Evolutionary conservation across 2,113 vertebrate species (phyloP).

Genomic region (Gobio gobio): DNA sequence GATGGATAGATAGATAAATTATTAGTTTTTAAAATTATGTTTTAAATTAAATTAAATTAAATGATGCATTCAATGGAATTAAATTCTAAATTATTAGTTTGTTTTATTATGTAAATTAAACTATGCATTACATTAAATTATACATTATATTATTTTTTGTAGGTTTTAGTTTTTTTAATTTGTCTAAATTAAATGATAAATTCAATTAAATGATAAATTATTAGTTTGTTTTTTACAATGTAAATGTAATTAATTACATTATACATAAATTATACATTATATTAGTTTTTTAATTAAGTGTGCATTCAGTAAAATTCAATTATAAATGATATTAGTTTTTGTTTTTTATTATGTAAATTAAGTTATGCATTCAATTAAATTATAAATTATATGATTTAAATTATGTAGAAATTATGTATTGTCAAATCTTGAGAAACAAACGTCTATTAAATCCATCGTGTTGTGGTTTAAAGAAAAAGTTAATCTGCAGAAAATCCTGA

Average conservation of each 20-base stretch:
- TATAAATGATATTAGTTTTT: too few species aligned
- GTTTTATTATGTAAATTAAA: too few species aligned
- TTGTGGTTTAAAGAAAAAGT: background rate
- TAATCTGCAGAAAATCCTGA: background rate
- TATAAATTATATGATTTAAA: background rate
- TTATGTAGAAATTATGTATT: background rate
- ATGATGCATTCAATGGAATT: too few species aligned
- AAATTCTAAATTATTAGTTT: too few species aligned
- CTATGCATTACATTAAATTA: background rate
- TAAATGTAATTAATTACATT: background rate
- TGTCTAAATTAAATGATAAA: too few species aligned
- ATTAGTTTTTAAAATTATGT: too few species aligned
- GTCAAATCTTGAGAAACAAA: background rate
- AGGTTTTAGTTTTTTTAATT: too few species aligned
- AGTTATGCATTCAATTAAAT: background rate
- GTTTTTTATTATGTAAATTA: background rate
- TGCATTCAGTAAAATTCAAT: background rate
- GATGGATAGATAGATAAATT: too few species aligned
- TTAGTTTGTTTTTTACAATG: background rate
- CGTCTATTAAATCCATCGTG: background rate
- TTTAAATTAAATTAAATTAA: too few species aligned
- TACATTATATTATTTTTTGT: too few species aligned
- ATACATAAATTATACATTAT: too few species aligned
- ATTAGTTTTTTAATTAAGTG: background rate
- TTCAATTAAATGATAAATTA: too few species aligned